Percentiles rank a stretch among this genome's conserved stretches.
These are phyloP conservation scores for Thamnophis sirtalis DNA, from an alignment of 2,113 vertebrate genomes.

Conservation along the genomic window DNA sequence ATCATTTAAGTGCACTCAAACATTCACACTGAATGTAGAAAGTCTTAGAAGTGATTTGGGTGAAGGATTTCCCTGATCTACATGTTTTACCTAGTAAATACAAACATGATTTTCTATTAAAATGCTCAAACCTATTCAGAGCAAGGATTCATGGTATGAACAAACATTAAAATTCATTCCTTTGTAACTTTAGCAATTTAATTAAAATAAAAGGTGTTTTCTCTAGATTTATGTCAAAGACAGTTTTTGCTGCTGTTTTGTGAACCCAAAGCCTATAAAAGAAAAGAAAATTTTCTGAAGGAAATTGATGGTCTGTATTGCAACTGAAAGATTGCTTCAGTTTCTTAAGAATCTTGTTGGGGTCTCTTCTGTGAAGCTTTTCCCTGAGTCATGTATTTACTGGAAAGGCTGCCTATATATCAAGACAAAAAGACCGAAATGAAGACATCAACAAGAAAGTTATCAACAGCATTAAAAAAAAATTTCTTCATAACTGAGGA, in stretches of 20 bases:
- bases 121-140: slow-evolving; percentile 62
- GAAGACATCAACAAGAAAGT: neutral
- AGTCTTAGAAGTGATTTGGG: slow-evolving; percentile 49
- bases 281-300: slow-evolving; percentile 54
- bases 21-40: slow-evolving; percentile 48
- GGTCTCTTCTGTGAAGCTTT: slow-evolving; percentile 80
- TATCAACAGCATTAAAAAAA: neutral
- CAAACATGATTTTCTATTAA: slow-evolving; percentile 64
- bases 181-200: slow-evolving; percentile 59
- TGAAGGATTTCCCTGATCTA: slow-evolving; percentile 58
- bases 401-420: slow-evolving; percentile 80
- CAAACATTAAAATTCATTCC: slow-evolving; percentile 56
- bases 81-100: slow-evolving; percentile 60
- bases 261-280: slow-evolving; percentile 55
- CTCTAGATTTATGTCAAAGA: slow-evolving; percentile 53
- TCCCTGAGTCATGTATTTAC: slow-evolving; percentile 81
- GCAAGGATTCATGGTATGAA: slow-evolving; percentile 41
- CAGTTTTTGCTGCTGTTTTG: slow-evolving; percentile 63
- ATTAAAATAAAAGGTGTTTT: slow-evolving; percentile 57
- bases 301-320: slow-evolving; percentile 48
- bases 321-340: slow-evolving; percentile 51
- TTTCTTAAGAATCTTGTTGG: slow-evolving; percentile 78
- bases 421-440: neutral
- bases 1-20: slow-evolving; percentile 61
- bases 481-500: neutral